phyloP scores from a whole-genome alignment of 37 sponge, comb jelly and placozoan species.

The Diacarnus erythraeanus region DNA sequence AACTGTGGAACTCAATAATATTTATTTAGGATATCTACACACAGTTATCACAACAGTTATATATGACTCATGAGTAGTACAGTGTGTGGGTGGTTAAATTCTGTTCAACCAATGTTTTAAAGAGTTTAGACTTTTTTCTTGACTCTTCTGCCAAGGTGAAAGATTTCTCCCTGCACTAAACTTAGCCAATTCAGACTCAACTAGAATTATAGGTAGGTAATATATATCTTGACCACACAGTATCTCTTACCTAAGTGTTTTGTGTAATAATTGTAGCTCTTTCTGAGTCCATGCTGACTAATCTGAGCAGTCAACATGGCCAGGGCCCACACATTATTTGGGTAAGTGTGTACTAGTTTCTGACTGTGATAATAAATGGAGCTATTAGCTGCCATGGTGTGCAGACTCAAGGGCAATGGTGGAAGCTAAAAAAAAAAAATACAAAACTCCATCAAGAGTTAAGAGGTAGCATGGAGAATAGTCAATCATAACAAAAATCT shows the following conservation, averaged over 20 bases:
- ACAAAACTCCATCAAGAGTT: neutral
- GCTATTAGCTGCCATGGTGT: neutral
- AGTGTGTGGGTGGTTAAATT: neutral
- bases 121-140: neutral
- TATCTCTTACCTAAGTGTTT: neutral
- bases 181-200: neutral
- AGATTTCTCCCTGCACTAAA: neutral
- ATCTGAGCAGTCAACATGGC: neutral
- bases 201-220: neutral
- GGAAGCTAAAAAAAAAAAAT: neutral
- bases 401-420: conserved; percentile 1
- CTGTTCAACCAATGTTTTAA: neutral
- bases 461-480: too few relatives aligned
- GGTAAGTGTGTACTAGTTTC: conserved; percentile 45
- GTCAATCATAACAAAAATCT: too few relatives aligned
- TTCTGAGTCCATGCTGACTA: neutral
- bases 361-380: conserved; percentile 2
- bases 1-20: too few relatives aligned
- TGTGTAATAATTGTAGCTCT: neutral
- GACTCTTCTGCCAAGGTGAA: neutral
- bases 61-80: too few relatives aligned
- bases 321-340: conserved; percentile 42
- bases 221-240: neutral
- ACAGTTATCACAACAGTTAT: too few relatives aligned
- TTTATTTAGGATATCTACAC: too few relatives aligned